Percentiles rank a stretch among this genome's conserved stretches.
Conservation (phyloP, 2,888 invertebrate species). For the Stenurella melanura region DNA sequence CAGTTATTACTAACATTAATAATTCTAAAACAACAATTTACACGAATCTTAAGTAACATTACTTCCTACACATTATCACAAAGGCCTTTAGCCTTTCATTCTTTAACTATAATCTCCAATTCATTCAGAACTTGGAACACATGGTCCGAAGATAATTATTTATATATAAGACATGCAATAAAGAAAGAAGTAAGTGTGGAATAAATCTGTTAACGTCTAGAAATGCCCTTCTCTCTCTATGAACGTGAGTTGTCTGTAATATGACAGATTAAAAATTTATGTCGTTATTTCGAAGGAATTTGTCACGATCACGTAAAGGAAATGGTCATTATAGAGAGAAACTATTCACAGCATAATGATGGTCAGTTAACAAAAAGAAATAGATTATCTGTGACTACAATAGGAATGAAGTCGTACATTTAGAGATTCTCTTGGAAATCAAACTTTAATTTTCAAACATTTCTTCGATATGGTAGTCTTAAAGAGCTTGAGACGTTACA, state of each 20-base stretch:
- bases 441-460: too few relatives aligned
- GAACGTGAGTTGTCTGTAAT: conserved; percentile 42
- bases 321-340: conserved; percentile 34
- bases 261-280: conserved; percentile 43
- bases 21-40: background rate
- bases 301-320: conserved; percentile 49
- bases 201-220: conserved; percentile 37
- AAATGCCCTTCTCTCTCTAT: conserved; percentile 35
- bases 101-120: conserved; percentile 32
- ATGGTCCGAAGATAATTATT: conserved; percentile 20
- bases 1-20: background rate
- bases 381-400: conserved; percentile 16
- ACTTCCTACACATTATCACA: conserved; percentile 10
- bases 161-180: conserved; percentile 15
- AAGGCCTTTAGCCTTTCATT: conserved; percentile 8
- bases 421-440: background rate
- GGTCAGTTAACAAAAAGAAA: conserved; percentile 14
- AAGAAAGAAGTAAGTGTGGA: conserved; percentile 27
- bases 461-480: too few relatives aligned
- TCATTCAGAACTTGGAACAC: conserved; percentile 40
- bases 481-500: too few relatives aligned
- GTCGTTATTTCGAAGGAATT: conserved; percentile 43
- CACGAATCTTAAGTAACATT: background rate
- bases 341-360: conserved; percentile 16
- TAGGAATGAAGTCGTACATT: background rate